phyloP scores from a whole-genome alignment of 2,888 invertebrate species.

The Apoderus coryli region DNA sequence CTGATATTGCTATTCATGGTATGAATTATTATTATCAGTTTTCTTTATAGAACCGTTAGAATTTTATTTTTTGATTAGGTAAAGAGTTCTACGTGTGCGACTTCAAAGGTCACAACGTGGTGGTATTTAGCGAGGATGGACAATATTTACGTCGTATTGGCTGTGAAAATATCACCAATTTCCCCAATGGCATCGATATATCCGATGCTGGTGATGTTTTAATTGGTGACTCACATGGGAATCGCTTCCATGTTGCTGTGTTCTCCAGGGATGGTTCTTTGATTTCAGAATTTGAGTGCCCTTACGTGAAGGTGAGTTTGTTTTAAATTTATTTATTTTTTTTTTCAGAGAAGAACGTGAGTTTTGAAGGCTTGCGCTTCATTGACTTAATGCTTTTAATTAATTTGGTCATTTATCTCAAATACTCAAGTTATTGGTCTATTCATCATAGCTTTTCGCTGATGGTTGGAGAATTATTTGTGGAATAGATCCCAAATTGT shows the following conservation, averaged over 20 bases:
- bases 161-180: constrained; percentile 89
- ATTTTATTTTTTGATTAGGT: constrained; percentile 37
- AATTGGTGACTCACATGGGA: constrained; percentile 94
- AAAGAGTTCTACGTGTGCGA: constrained; percentile 94
- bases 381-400: no score
- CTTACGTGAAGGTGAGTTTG: constrained; percentile 80
- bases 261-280: constrained; percentile 79
- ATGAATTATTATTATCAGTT: no score
- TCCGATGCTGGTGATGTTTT: constrained; percentile 93
- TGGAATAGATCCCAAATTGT: no score
- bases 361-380: no score
- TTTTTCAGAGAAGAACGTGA: no score
- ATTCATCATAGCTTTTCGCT: no score
- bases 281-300: constrained; percentile 90
- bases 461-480: no score
- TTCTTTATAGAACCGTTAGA: no score
- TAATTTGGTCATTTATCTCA: no score
- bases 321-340: no score
- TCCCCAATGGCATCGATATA: constrained; percentile 96
- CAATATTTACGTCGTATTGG: constrained; percentile 86
- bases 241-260: constrained; percentile 93
- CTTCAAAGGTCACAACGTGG: constrained; percentile 96
- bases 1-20: constrained; percentile 92
- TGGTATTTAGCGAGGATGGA: constrained; percentile 88
- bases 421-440: no score